These are phyloP conservation scores for Ctenicera cuprea DNA, from an alignment of 2,888 invertebrate species.

Conservation along the genomic window DNA sequence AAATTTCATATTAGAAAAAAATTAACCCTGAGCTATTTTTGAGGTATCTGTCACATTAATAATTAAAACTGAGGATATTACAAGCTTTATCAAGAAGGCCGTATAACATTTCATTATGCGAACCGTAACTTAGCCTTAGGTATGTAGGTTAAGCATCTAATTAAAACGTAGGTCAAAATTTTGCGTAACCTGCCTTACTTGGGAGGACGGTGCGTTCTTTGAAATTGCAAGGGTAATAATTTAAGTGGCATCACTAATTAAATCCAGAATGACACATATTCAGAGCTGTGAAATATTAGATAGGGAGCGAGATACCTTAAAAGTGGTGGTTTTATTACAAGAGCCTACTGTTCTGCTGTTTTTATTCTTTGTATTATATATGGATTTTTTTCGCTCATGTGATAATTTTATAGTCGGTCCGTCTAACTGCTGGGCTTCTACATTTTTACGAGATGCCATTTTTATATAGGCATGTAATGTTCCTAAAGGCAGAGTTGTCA, in stretches of 20 bases:
- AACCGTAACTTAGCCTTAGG: slow-evolving; percentile 25
- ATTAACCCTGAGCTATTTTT: background rate
- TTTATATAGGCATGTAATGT: background rate
- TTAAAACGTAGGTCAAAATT: slow-evolving; percentile 41
- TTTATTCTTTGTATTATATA: slow-evolving; percentile 7
- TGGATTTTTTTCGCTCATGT: slow-evolving; percentile 1
- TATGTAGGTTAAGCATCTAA: slow-evolving; percentile 40
- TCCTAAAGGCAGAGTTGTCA: background rate
- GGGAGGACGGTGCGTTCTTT: slow-evolving; percentile 29
- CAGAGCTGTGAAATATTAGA: slow-evolving; percentile 26
- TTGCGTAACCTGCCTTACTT: slow-evolving; percentile 36
- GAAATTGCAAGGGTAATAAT: slow-evolving; percentile 25
- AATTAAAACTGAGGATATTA: slow-evolving; percentile 31
- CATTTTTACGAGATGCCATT: slow-evolving; percentile 2
- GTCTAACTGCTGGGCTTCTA: slow-evolving; percentile 2
- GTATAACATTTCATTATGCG: slow-evolving; percentile 27
- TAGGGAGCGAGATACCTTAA: slow-evolving; percentile 22
- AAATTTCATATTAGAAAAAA: too few relatives aligned
- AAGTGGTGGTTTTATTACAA: slow-evolving; percentile 19
- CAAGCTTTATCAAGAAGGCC: slow-evolving; percentile 11
- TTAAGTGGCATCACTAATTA: slow-evolving; percentile 37
- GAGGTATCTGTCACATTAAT: slow-evolving; percentile 8
- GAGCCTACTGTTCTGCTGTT: slow-evolving; percentile 1
- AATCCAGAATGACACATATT: slow-evolving; percentile 38
- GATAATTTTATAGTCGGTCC: slow-evolving; percentile 10